Conservation (phyloP, 2,797 vertebrate species). For the Myotis daubentonii region DNA sequence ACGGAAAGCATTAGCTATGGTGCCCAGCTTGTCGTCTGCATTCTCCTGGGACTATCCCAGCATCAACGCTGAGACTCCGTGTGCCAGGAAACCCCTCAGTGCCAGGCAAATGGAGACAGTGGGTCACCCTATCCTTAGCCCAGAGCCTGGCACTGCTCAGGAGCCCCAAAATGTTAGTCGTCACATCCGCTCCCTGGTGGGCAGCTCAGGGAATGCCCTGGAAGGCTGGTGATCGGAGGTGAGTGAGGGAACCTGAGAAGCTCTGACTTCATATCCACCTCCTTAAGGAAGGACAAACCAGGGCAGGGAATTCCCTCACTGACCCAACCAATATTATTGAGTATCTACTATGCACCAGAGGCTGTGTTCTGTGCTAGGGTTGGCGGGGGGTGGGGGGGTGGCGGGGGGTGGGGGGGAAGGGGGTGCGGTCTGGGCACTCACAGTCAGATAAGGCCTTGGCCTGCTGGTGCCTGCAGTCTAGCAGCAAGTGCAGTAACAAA, state of each 20-base stretch:
- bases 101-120: not conserved
- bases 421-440: too few relatives aligned
- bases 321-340: not conserved
- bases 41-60: not conserved
- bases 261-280: not conserved
- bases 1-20: not conserved
- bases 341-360: not conserved
- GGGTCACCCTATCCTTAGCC: not conserved
- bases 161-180: accelerated
- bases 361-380: not conserved
- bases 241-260: too few relatives aligned
- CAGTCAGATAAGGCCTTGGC: too few relatives aligned
- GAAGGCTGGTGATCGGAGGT: not conserved
- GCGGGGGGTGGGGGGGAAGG: too few relatives aligned
- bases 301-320: not conserved
- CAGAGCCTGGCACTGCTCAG: not conserved
- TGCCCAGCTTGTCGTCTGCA: too few relatives aligned
- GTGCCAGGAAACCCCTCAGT: not conserved
- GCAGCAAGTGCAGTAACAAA: not conserved
- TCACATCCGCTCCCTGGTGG: accelerated
- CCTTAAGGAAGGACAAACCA: not conserved
- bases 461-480: too few relatives aligned
- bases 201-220: not conserved
- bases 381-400: not conserved
- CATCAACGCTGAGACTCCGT: not conserved